Conservation (phyloP, 2,113 vertebrate species). For the Mormoops blainvillei region DNA sequence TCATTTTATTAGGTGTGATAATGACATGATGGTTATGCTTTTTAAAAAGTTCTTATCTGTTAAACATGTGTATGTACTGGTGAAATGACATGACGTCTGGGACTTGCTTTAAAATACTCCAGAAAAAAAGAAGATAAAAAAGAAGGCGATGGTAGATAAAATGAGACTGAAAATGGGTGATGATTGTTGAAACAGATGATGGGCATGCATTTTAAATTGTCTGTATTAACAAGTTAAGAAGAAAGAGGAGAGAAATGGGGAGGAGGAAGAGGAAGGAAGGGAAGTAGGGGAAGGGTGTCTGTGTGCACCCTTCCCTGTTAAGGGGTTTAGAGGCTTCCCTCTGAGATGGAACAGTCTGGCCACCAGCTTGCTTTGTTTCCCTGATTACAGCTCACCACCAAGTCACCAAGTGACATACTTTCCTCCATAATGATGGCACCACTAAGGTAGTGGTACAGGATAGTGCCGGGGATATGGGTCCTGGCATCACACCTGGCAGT, state of each 20-base stretch:
- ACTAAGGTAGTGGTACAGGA: neutral
- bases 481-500: neutral
- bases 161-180: neutral
- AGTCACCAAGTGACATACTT: neutral
- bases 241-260: accelerated
- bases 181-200: neutral
- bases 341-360: neutral
- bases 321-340: neutral
- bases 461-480: neutral
- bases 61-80: neutral
- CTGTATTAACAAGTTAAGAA: neutral
- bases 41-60: neutral
- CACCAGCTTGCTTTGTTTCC: neutral
- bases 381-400: neutral
- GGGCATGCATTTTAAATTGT: neutral
- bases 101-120: neutral
- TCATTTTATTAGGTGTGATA: constrained; percentile 13
- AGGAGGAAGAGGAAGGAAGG: too few relatives aligned
- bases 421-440: neutral
- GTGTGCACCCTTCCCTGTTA: neutral
- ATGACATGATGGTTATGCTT: neutral
- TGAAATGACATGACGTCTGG: neutral
- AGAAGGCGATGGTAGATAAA: neutral
- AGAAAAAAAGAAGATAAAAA: neutral
- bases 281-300: neutral